Evolutionary conservation across 2,113 vertebrate genomes (phyloP), one percentile per base, ranked within the genome.

Genomic region (Rhinopomastus cyanomelas): DNA sequence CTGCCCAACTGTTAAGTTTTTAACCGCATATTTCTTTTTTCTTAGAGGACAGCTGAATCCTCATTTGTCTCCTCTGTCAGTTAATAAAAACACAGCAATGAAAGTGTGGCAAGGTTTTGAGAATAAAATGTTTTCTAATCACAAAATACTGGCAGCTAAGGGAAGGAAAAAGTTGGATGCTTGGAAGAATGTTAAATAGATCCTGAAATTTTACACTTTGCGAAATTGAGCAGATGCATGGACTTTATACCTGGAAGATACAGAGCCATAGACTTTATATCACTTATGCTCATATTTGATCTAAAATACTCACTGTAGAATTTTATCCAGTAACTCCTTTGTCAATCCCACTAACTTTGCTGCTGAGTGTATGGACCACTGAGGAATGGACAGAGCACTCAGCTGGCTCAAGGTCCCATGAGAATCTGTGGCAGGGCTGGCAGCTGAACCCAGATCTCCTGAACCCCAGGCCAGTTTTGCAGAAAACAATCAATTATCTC

Each of bases 91-190:
- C 26, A 59, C 66, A 34, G 69, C 60, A 91, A 51, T 42, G 29
- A 91, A 82, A 91, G 11, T 44, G 83, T 74, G 56, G 44, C 9
- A 3, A 81, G 61, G 34, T 20, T 92, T 93, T 73, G 60, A 74
- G 87, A 87, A 83, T 66, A 89, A 80, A 92, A 87, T 49, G 34
- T 69, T 91, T 93, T 91, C 76, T 74, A 82, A 77, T 94, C 39
- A 67, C n/a, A 83, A 27, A 82, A 74, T 21, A 18, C 55, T 81
- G 76, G 59, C 62, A 93, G 51, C 67, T 85, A n/a, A 82, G 29
- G 67, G 56, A 85, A 85, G 55, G 36, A 67, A 73, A 79, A 80
- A 76, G 34, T 18, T 78, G 52, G 42, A 69, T 69, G 56, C 44
- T 60, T 79, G 59, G 59, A 64, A 89, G 85, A 89, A 81, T n/a